A percentile compares a stretch with the other conserved stretches of the same genome.
These are phyloP conservation scores for Phacellophora camtschatica DNA, from an alignment of 30 jellyfish, hydroid and myxozoan species.

Conservation along the genomic window DNA sequence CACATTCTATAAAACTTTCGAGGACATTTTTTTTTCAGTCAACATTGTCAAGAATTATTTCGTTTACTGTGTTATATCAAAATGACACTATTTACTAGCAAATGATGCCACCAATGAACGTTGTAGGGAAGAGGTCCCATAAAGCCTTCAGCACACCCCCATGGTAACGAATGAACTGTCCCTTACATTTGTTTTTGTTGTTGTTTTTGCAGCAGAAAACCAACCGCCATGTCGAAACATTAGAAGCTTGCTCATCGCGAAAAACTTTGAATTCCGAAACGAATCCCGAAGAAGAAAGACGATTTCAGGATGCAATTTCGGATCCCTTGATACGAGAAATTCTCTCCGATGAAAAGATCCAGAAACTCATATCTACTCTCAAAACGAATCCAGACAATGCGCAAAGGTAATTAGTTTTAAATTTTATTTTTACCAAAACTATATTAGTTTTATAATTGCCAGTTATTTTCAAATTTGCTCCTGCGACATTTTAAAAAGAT, in stretches of 20 bases:
- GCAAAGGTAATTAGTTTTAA: slow-evolving; percentile 25
- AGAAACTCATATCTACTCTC: slow-evolving; percentile 23
- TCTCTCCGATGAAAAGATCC: slow-evolving; percentile 50
- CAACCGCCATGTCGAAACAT: background rate
- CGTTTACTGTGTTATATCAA: background rate
- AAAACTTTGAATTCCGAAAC: background rate
- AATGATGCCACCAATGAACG: too few species aligned
- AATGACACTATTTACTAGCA: background rate
- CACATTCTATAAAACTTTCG: background rate
- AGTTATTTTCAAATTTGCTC: too few species aligned
- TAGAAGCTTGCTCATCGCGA: slow-evolving; percentile 2
- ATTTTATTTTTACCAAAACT: too few species aligned
- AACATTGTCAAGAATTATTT: background rate
- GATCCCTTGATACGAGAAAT: slow-evolving; percentile 59
- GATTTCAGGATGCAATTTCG: slow-evolving; percentile 25
- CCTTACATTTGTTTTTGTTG: too few species aligned
- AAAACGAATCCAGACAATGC: slow-evolving; percentile 42
- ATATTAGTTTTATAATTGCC: too few species aligned
- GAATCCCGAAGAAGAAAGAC: slow-evolving; percentile 6
- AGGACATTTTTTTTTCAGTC: background rate
- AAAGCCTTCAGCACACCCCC: too few species aligned
- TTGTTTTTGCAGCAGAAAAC: background rate
- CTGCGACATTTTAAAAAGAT: too few species aligned
- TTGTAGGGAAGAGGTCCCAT: too few species aligned
- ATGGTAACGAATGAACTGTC: too few species aligned